A percentile compares a stretch with the other conserved stretches of the same genome.
These are phyloP conservation scores for Nasonovia ribisnigri DNA, from an alignment of 2,888 invertebrate species.

Conservation along the genomic window DNA sequence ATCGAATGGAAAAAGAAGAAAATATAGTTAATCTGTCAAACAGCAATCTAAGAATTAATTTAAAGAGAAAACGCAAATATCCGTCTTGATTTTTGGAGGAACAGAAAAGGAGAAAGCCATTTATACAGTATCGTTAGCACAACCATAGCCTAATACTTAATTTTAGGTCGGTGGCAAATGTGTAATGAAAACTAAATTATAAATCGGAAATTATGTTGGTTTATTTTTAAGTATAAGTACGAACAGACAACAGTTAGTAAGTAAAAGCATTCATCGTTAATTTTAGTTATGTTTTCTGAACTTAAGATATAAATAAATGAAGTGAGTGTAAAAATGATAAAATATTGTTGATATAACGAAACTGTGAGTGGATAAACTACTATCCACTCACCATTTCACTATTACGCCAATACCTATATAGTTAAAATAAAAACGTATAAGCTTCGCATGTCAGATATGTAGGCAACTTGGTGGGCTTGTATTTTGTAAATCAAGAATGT, in stretches of 20 bases:
- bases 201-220: neutral
- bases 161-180: neutral
- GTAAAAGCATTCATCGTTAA: neutral
- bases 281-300: neutral
- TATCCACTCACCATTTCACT: constrained; percentile 3
- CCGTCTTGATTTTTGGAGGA: neutral
- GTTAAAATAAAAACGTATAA: neutral
- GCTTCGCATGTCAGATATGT: neutral
- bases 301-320: neutral
- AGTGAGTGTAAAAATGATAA: neutral
- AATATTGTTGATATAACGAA: neutral
- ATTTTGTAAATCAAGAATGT: neutral
- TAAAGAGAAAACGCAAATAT: constrained; percentile 49
- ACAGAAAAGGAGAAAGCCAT: constrained; percentile 38
- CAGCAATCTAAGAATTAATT: neutral
- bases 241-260: neutral
- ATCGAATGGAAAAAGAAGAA: neutral
- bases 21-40: neutral
- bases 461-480: neutral
- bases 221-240: neutral
- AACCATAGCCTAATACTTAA: constrained; percentile 3
- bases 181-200: constrained; percentile 3
- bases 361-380: neutral
- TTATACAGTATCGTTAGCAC: constrained; percentile 4
- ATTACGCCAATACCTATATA: neutral